Evolutionary conservation across 2,113 vertebrate species (phyloP).

Genomic region (Trematocara variabile): DNA sequence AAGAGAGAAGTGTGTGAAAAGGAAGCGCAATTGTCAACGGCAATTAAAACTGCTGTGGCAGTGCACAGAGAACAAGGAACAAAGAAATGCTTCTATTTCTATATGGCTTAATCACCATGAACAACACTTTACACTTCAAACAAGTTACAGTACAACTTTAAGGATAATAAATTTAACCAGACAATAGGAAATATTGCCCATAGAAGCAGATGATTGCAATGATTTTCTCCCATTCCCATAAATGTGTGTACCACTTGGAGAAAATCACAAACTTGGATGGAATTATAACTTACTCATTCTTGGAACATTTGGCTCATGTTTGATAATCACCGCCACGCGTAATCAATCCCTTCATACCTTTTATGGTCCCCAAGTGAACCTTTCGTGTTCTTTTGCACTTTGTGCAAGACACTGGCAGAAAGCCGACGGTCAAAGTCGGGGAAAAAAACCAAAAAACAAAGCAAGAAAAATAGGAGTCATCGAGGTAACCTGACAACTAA

Average conservation of each 20-base stretch:
- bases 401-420: slow-evolving; percentile 9
- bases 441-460: background rate
- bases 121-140: background rate
- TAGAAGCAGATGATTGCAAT: background rate
- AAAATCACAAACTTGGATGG: background rate
- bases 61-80: background rate
- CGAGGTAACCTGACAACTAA: background rate
- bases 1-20: background rate
- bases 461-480: background rate
- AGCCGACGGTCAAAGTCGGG: background rate
- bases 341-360: slow-evolving; percentile 21
- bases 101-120: background rate
- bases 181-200: background rate
- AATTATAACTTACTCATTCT: slow-evolving; percentile 3
- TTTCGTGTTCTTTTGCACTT: background rate
- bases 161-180: background rate
- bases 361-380: slow-evolving; percentile 3
- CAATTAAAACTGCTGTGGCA: background rate
- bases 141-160: background rate
- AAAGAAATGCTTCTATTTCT: background rate
- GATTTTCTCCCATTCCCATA: background rate
- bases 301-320: slow-evolving; percentile 3
- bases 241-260: background rate
- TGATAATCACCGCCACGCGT: background rate
- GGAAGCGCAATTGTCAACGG: background rate